Percentiles rank a stretch among this genome's conserved stretches.
These are phyloP conservation scores for Oxyura jamaicensis DNA, from an alignment of 2,113 vertebrate species.

Conservation along the genomic window DNA sequence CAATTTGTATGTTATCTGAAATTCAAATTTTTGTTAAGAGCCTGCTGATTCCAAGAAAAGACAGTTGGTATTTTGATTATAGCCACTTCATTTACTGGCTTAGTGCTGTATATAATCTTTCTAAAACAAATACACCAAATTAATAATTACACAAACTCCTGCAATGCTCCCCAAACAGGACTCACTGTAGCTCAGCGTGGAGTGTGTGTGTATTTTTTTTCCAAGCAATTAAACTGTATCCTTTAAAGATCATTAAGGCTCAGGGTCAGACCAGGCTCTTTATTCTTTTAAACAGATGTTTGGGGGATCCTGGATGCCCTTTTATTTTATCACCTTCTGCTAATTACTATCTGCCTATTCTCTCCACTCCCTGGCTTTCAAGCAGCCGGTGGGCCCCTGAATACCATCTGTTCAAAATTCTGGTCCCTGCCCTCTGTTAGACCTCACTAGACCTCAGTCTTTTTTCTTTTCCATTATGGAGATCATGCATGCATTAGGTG, in stretches of 20 bases:
- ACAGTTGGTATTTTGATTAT: conserved; percentile 42
- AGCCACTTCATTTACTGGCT: conserved; percentile 26
- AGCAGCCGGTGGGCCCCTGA: conserved; percentile 55
- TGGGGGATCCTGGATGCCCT: conserved; percentile 59
- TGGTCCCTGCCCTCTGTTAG: conserved; percentile 74
- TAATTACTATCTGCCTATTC: conserved; percentile 77
- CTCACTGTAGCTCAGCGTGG: neutral
- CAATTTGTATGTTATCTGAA: conserved; percentile 41
- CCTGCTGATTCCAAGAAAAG: conserved; percentile 31
- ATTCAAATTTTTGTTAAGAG: conserved; percentile 41
- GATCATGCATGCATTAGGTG: conserved; percentile 66
- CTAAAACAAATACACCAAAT: conserved; percentile 55
- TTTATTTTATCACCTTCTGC: conserved; percentile 66
- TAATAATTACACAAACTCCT: conserved; percentile 32
- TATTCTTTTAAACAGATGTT: conserved; percentile 74
- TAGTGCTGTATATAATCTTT: conserved; percentile 16
- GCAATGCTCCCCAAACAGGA: neutral
- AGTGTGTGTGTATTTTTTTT: neutral
- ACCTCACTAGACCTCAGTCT: conserved; percentile 61
- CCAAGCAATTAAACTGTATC: conserved; percentile 63
- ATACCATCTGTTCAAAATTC: conserved; percentile 88
- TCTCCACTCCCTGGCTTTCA: conserved; percentile 58
- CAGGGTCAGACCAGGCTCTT: conserved; percentile 62
- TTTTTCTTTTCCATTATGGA: conserved; percentile 71
- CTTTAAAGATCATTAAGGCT: conserved; percentile 65